Evolutionary conservation across 2,797 vertebrate genomes (phyloP).

Genomic region (Percopsis omiscomaycus): DNA sequence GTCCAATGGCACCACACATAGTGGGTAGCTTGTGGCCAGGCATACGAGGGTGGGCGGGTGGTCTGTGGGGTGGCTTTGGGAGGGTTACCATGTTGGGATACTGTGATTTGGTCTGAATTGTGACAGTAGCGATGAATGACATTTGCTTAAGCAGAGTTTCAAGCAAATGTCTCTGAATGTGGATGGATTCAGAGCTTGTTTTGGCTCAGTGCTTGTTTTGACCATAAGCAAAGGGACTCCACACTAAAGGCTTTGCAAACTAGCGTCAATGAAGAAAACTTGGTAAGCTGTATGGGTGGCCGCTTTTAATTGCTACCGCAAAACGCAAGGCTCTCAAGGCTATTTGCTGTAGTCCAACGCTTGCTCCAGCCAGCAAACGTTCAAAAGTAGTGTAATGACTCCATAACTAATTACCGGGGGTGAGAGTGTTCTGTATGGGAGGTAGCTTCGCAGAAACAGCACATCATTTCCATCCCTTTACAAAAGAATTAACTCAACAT

Average conservation of each 20-base stretch:
- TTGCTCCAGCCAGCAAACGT: slow-evolving; percentile 80
- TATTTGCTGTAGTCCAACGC: slow-evolving; percentile 82
- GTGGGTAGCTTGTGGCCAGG: slow-evolving; percentile 66
- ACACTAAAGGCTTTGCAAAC: slow-evolving; percentile 16
- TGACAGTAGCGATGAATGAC: slow-evolving; percentile 9
- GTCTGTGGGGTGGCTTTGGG: slow-evolving; percentile 30
- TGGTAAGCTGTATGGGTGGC: slow-evolving; percentile 41
- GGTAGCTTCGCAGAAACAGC: slow-evolving; percentile 15
- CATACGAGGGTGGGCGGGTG: slow-evolving; percentile 67
- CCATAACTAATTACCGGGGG: slow-evolving; percentile 70
- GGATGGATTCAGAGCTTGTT: slow-evolving; percentile 5
- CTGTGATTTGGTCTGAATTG: slow-evolving; percentile 12
- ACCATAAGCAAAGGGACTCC: slow-evolving; percentile 2
- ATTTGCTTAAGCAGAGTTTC: slow-evolving; percentile 19
- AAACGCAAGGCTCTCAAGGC: slow-evolving; percentile 42
- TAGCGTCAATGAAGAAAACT: slow-evolving; percentile 24
- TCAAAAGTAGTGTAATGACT: slow-evolving; percentile 70
- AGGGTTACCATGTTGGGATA: slow-evolving; percentile 21
- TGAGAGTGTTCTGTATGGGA: slow-evolving; percentile 53
- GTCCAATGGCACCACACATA: slow-evolving; percentile 59
- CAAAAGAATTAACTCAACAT: background rate
- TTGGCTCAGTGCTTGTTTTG: background rate
- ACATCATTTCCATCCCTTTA: slow-evolving; percentile 8
- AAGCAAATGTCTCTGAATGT: background rate
- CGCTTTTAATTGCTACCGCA: slow-evolving; percentile 17